Evolutionary conservation across 2,888 invertebrate genomes (phyloP), one percentile per base, ranked within the genome.

Genomic region (Nemapogon koenigi): DNA sequence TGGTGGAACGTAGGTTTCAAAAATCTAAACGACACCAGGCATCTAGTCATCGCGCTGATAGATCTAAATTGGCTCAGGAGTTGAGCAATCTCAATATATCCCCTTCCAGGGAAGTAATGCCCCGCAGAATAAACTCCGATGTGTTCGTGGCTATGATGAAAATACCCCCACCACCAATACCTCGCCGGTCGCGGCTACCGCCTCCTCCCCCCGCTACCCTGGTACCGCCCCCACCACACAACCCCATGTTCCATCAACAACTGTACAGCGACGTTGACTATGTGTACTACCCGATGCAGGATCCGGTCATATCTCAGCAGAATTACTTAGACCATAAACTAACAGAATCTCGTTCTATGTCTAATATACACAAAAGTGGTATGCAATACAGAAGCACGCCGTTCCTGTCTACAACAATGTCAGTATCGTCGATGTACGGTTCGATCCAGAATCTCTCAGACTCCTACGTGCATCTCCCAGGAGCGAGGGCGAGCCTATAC

Each of bases 261-360:
- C 81, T 94, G 40, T 92, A 91, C 53, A 94, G 94, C 43, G 94
- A 94, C 55, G 91, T 92, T 2, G 94, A 94, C 65, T 94, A 92
- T 55, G 94, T 94, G 4, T 91, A 94, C 60, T 94, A 93, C 56
- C 94, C 94, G 0, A 65, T 93, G 43, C 93, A 93, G 67, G 94
- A 94, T 65, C 93, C 94, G 7, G 88, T 91, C 0, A 84, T 94
- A 31, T 93, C 93, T 46, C 91, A 92, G 57, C 94, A 94, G 62
- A 94, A 94, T 59, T 94, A 94, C 66, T 82, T 92, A 48, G 94
- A 94, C 55, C 91, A 92, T 37, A 94, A 94, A 60, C 84, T 91
- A 53, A 87, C 91, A 1, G 89, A 90, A 26, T 73, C 89, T 10
- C 83, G 87, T 18, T 78, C 69, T 17, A 62, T 81, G 11, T 66